These are phyloP conservation scores for Ethmia dodecea DNA, from an alignment of 2,888 invertebrate species.

Conservation along the genomic window DNA sequence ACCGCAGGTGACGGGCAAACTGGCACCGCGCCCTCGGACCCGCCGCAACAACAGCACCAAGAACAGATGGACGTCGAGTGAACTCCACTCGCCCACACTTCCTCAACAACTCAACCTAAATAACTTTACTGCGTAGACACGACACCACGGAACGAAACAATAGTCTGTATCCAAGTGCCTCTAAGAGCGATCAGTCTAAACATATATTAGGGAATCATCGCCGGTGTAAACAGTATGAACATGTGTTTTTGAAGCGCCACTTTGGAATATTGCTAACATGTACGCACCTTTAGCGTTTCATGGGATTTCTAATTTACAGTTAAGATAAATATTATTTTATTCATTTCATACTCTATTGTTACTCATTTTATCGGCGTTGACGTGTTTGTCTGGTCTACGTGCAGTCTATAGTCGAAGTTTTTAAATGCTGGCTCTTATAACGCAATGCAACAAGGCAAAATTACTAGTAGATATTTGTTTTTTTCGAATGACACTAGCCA, in stretches of 20 bases:
- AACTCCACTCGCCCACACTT: constrained; percentile 21
- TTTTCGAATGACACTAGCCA: constrained; percentile 34
- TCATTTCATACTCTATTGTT: too few species aligned
- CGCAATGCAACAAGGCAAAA: constrained; percentile 26
- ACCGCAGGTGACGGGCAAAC: constrained; percentile 13
- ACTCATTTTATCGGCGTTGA: too few species aligned
- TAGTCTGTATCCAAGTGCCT: neutral
- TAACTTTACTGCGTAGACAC: constrained; percentile 2
- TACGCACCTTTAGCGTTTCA: constrained; percentile 14
- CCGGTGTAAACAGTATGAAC: neutral
- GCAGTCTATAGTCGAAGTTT: too few species aligned
- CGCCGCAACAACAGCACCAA: constrained; percentile 30
- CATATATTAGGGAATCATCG: too few species aligned
- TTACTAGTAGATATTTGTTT: constrained; percentile 50
- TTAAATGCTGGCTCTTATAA: constrained; percentile 21
- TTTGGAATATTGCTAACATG: neutral
- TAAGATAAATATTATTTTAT: too few species aligned
- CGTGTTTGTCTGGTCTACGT: too few species aligned
- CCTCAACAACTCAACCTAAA: constrained; percentile 4
- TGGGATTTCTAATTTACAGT: too few species aligned
- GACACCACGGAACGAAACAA: neutral
- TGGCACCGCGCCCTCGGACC: constrained; percentile 21
- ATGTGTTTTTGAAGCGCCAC: neutral
- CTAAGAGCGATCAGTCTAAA: neutral
- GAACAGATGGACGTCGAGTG: constrained; percentile 73